These are phyloP conservation scores for Lordiphosa mommai DNA, from an alignment of 1,140 invertebrate species.

Conservation along the genomic window DNA sequence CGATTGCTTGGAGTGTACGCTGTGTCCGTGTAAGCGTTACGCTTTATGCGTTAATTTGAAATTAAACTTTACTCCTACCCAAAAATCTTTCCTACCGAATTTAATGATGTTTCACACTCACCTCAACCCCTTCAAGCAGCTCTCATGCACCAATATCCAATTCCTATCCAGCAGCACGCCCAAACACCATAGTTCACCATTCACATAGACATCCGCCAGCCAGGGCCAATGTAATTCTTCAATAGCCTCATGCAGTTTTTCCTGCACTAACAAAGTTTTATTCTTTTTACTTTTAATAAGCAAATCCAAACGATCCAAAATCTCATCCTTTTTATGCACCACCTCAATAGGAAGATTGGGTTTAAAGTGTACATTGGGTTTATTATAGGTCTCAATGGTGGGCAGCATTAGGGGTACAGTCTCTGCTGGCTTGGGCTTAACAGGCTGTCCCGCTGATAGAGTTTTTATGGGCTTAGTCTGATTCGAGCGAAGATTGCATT, in stretches of 20 bases:
- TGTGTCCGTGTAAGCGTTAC: no score
- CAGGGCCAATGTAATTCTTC: conserved; percentile 82
- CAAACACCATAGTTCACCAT: conserved; percentile 84
- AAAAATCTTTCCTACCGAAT: no score
- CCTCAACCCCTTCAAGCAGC: conserved; percentile 81
- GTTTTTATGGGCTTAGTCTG: conserved; percentile 57
- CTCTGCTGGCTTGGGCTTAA: conserved; percentile 8
- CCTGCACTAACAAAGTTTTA: conserved; percentile 58
- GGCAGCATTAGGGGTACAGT: conserved; percentile 28
- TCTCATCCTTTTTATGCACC: conserved; percentile 66
- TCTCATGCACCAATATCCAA: conserved; percentile 83
- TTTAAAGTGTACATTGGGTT: conserved; percentile 68
- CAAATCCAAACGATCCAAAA: conserved; percentile 52
- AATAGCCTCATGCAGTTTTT: conserved; percentile 62
- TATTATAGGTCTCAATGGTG: conserved; percentile 53
- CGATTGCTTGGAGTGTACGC: no score
- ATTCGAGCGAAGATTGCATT: conserved; percentile 58
- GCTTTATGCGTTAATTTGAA: no score
- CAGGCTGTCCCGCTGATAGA: conserved; percentile 51
- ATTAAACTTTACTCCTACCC: no score
- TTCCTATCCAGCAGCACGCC: conserved; percentile 83
- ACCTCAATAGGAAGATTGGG: conserved; percentile 37
- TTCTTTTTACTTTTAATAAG: conserved; percentile 66
- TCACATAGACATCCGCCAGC: conserved; percentile 84
- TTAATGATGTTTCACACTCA: conserved; percentile 64